phyloP scores from a whole-genome alignment of 2,113 vertebrate genomes.

The Grallaria varia region DNA sequence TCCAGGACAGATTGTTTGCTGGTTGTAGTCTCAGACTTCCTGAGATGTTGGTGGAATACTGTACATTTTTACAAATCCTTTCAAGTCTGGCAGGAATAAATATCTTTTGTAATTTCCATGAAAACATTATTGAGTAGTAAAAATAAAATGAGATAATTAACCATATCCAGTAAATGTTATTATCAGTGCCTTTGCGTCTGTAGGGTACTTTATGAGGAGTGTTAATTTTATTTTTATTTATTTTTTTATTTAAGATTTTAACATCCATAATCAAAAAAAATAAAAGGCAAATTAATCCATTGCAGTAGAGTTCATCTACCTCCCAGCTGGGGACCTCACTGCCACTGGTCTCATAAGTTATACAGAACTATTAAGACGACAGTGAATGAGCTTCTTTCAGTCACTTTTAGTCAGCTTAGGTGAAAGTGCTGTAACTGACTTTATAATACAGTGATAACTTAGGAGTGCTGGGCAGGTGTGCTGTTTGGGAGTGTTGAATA shows the following conservation, averaged over 20 bases:
- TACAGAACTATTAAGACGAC: neutral
- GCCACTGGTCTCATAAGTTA: neutral
- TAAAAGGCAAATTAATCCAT: neutral
- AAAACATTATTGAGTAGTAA: neutral
- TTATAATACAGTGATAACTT: neutral
- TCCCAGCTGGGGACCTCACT: neutral
- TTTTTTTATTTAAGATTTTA: neutral
- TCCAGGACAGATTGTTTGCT: neutral
- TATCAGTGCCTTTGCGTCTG: neutral
- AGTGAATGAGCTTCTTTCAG: neutral
- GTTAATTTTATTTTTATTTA: neutral
- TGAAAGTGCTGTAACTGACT: neutral
- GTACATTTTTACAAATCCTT: neutral
- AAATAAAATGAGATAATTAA: slow-evolving; percentile 2
- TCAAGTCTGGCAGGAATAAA: neutral
- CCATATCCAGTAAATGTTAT: neutral
- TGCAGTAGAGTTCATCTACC: neutral
- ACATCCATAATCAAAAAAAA: neutral
- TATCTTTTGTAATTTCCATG: neutral
- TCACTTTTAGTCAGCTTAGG: neutral
- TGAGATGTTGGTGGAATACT: neutral
- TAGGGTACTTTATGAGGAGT: neutral
- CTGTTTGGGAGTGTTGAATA: neutral
- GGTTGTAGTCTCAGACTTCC: neutral
- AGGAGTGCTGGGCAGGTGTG: neutral